Evolutionary conservation across 2,797 vertebrate species (phyloP).

Genomic region (Coendou prehensilis): DNA sequence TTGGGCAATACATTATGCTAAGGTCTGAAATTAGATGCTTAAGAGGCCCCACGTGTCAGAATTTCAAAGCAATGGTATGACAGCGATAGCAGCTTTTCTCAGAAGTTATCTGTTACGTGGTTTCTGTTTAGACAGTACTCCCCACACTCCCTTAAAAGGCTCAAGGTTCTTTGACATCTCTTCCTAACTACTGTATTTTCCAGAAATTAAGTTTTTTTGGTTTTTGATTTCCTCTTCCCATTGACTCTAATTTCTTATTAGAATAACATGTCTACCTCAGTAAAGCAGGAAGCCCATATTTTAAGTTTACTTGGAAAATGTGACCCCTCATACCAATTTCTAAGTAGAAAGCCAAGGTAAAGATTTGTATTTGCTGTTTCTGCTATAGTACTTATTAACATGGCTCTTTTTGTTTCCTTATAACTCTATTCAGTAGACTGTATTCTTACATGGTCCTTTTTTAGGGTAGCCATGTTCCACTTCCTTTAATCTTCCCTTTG

Average conservation of each 20-base stretch:
- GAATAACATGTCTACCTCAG: neutral
- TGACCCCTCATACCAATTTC: accelerated
- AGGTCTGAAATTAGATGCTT: neutral
- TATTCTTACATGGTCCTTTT: neutral
- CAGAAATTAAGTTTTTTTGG: constrained; percentile 37
- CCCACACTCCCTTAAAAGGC: neutral
- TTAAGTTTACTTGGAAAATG: neutral
- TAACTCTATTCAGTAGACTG: too few species aligned
- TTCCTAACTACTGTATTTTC: constrained; percentile 10
- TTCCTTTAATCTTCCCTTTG: constrained; percentile 11
- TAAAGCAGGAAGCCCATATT: neutral
- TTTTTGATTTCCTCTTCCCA: constrained; percentile 22
- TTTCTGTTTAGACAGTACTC: constrained; percentile 1
- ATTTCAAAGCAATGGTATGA: neutral
- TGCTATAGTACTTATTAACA: neutral
- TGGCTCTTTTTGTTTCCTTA: neutral
- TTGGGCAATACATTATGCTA: neutral
- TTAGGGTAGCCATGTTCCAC: neutral
- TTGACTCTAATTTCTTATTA: constrained; percentile 10
- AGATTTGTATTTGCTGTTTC: accelerated
- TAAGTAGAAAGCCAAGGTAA: neutral
- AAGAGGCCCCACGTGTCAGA: neutral
- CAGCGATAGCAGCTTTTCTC: constrained; percentile 32
- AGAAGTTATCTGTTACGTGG: neutral
- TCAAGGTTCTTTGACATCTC: neutral